A percentile compares a stretch with the other conserved stretches of the same genome.
Conservation (phyloP, 2,888 invertebrate species). For the Dynastes maya region DNA sequence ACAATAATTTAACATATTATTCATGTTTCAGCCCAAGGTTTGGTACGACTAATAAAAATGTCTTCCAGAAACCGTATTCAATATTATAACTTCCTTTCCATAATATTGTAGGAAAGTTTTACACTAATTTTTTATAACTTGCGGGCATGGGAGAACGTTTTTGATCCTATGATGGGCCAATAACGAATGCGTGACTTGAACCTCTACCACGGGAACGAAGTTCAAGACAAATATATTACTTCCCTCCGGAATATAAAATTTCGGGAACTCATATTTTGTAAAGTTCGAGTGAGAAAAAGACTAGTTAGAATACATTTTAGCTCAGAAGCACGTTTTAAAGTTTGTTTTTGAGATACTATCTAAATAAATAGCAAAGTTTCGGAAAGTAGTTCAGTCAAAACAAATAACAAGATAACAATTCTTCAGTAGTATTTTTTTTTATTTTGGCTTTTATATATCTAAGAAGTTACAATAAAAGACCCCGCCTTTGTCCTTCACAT, state of each 20-base stretch:
- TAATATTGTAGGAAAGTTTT: conserved; percentile 26
- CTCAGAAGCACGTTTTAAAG: conserved; percentile 15
- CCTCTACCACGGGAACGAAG: conserved; percentile 26
- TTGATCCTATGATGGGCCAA: conserved; percentile 44
- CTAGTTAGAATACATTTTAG: conserved; percentile 39
- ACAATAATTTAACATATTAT: not conserved
- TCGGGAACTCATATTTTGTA: conserved; percentile 42
- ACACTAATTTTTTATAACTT: conserved; percentile 21
- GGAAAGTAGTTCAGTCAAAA: not conserved
- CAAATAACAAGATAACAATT: not conserved
- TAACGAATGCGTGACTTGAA: conserved; percentile 43
- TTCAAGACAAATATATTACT: conserved; percentile 46
- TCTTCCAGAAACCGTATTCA: not conserved
- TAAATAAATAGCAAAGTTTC: conserved; percentile 16
- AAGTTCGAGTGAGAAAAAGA: conserved; percentile 36
- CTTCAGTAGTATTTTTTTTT: not conserved
- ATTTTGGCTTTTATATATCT: too few relatives aligned
- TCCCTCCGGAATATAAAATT: conserved; percentile 39
- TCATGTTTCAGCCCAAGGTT: not conserved
- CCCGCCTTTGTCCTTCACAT: too few relatives aligned
- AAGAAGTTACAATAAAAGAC: too few relatives aligned
- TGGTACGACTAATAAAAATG: not conserved
- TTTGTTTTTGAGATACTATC: conserved; percentile 32
- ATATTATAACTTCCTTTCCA: not conserved
- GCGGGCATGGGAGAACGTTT: conserved; percentile 27